Conservation (phyloP, 2,797 vertebrate genomes). For the Knipowitschia caucasica region DNA sequence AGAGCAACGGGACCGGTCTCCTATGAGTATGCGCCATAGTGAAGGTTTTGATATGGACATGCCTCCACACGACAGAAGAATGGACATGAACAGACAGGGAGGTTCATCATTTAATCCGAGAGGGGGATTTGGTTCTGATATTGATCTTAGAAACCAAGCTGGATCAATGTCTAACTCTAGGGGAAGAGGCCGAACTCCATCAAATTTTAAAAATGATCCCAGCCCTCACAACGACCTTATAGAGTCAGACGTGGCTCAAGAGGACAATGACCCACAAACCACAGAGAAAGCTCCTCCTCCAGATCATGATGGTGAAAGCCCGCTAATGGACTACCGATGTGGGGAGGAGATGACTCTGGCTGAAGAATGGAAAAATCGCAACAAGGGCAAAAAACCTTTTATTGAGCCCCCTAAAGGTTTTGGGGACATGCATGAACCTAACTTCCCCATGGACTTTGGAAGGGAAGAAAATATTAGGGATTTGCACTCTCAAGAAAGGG, state of each 20-base stretch:
- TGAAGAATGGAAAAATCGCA: conserved; percentile 80
- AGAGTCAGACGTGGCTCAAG: conserved; percentile 74
- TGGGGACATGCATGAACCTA: conserved; percentile 66
- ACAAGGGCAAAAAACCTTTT: conserved; percentile 73
- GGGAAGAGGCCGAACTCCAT: conserved; percentile 82
- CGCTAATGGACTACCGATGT: conserved; percentile 67
- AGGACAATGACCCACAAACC: conserved; percentile 76
- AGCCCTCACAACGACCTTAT: conserved; percentile 75
- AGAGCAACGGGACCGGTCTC: conserved; percentile 81
- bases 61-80: conserved; percentile 62
- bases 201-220: conserved; percentile 83
- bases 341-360: conserved; percentile 76
- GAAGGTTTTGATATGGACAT: conserved; percentile 69
- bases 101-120: conserved; percentile 66
- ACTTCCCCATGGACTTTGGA: conserved; percentile 69
- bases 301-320: conserved; percentile 56
- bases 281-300: conserved; percentile 48
- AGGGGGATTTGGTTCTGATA: conserved; percentile 76
- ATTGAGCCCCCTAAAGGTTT: conserved; percentile 57
- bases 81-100: conserved; percentile 73
- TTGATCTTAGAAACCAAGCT: conserved; percentile 86
- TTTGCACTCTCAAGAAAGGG: conserved; percentile 61
- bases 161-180: conserved; percentile 80
- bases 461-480: conserved; percentile 57
- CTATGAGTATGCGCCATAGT: conserved; percentile 50